Percentiles rank a stretch among this genome's conserved stretches.
phyloP scores from a whole-genome alignment of 2,888 invertebrate genomes.

The Corythucha ciliata region DNA sequence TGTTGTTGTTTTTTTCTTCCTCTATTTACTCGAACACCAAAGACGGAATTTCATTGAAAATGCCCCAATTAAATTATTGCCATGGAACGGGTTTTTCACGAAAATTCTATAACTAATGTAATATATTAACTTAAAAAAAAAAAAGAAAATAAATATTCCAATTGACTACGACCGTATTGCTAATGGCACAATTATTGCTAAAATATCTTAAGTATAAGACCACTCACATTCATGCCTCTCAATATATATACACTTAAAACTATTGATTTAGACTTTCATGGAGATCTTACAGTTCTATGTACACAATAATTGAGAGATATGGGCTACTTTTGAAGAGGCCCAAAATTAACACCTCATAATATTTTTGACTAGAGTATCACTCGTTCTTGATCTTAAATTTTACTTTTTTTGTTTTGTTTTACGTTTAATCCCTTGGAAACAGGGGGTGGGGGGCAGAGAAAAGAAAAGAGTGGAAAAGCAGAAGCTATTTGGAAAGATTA shows the following conservation, averaged over 20 bases:
- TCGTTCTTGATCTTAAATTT: constrained; percentile 14
- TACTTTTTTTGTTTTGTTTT: constrained; percentile 15
- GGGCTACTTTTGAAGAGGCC: too few relatives aligned
- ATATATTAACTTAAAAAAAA: too few relatives aligned
- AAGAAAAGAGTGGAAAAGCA: neutral
- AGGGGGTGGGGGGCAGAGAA: neutral
- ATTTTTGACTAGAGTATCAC: constrained; percentile 24
- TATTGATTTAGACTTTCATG: too few relatives aligned
- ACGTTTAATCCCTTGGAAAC: too few relatives aligned
- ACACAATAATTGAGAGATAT: too few relatives aligned
- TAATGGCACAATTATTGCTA: too few relatives aligned
- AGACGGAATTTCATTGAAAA: constrained; percentile 14
- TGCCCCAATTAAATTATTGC: constrained; percentile 29
- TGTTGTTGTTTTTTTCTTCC: neutral
- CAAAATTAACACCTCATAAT: too few relatives aligned
- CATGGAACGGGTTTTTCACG: constrained; percentile 24
- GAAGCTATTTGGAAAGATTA: neutral
- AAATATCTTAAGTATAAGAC: too few relatives aligned
- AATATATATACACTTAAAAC: too few relatives aligned
- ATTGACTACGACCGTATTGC: neutral
- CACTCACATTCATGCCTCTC: too few relatives aligned
- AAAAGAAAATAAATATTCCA: constrained; percentile 10
- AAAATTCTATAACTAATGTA: constrained; percentile 8
- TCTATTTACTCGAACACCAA: constrained; percentile 1
- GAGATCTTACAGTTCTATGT: too few relatives aligned